phyloP scores from a whole-genome alignment of 2,797 vertebrate species.

The Lycodopsis pacificus region DNA sequence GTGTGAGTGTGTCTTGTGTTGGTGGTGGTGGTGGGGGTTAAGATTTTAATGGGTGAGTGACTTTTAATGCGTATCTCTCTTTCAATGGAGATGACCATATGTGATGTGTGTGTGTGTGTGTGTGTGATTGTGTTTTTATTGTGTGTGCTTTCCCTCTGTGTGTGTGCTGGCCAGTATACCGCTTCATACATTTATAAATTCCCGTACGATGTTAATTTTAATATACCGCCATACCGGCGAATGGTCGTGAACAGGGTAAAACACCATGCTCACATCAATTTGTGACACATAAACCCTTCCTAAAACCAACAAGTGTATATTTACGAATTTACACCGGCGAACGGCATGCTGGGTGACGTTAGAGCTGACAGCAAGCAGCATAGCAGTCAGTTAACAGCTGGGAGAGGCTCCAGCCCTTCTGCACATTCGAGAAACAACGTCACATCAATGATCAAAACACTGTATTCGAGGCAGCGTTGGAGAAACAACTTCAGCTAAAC shows the following conservation, averaged over 20 bases:
- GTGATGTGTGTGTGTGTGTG: conserved; percentile 37
- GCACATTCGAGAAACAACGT: no score
- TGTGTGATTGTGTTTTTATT: conserved; percentile 15
- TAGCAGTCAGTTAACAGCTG: no score
- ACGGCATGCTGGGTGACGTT: no score
- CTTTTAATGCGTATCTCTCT: conserved; percentile 45
- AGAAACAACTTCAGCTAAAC: background rate
- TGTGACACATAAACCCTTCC: background rate
- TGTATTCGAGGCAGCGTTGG: no score
- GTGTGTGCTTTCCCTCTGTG: background rate
- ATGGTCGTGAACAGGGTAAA: background rate
- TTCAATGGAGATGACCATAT: conserved; percentile 60
- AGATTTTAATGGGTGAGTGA: conserved; percentile 58
- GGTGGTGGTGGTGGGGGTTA: background rate
- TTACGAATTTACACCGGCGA: no score
- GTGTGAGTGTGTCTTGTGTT: conserved; percentile 22
- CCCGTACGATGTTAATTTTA: background rate
- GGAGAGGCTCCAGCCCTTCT: no score
- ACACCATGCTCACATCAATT: background rate
- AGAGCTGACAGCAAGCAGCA: no score
- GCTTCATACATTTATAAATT: no score
- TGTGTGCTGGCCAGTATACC: background rate
- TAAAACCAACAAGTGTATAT: no score
- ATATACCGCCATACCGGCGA: background rate
- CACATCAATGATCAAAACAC: no score